Percentiles rank a stretch among this genome's conserved stretches.
phyloP scores from a whole-genome alignment of 1,140 invertebrate genomes.

The Drosophila persimilis region DNA sequence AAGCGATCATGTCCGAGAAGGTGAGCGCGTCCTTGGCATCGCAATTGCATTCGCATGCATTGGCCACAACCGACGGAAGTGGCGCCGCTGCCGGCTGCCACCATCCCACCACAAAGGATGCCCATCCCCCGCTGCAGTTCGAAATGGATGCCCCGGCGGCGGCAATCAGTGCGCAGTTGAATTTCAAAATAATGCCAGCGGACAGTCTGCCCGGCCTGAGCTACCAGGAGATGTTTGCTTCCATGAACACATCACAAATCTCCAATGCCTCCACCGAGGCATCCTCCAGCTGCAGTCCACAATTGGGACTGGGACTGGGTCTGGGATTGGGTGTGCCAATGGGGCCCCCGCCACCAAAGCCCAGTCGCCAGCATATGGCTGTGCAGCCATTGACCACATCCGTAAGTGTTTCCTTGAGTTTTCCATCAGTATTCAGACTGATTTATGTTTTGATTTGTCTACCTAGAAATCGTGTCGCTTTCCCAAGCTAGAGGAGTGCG shows the following conservation, averaged over 20 bases:
- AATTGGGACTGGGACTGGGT: background rate
- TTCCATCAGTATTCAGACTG: background rate
- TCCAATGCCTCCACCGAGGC: slow-evolving; percentile 75
- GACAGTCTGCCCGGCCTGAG: slow-evolving; percentile 59
- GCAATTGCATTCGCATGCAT: slow-evolving; percentile 65
- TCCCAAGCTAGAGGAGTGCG: slow-evolving; percentile 97
- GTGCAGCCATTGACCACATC: slow-evolving; percentile 69
- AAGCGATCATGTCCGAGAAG: slow-evolving; percentile 60
- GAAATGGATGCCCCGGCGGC: slow-evolving; percentile 65
- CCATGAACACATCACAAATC: slow-evolving; percentile 83
- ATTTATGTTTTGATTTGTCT: background rate
- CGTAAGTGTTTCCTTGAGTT: slow-evolving; percentile 36
- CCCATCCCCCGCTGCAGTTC: slow-evolving; percentile 47
- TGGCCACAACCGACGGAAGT: slow-evolving; percentile 35
- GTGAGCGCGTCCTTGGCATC: slow-evolving; percentile 62
- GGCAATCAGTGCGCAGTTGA: slow-evolving; percentile 69
- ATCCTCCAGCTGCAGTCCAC: slow-evolving; percentile 66
- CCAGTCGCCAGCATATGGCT: slow-evolving; percentile 66
- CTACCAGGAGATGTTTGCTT: slow-evolving; percentile 73
- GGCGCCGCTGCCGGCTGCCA: slow-evolving; percentile 27
- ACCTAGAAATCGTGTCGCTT: slow-evolving; percentile 86
- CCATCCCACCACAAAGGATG: slow-evolving; percentile 34
- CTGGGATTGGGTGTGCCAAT: no score
- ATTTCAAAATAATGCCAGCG: slow-evolving; percentile 72
- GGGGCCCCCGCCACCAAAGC: slow-evolving; percentile 49